Base-by-base conservation (phyloP, 2,888 invertebrate species). In the Omphaloscelis lunosa region DNA sequence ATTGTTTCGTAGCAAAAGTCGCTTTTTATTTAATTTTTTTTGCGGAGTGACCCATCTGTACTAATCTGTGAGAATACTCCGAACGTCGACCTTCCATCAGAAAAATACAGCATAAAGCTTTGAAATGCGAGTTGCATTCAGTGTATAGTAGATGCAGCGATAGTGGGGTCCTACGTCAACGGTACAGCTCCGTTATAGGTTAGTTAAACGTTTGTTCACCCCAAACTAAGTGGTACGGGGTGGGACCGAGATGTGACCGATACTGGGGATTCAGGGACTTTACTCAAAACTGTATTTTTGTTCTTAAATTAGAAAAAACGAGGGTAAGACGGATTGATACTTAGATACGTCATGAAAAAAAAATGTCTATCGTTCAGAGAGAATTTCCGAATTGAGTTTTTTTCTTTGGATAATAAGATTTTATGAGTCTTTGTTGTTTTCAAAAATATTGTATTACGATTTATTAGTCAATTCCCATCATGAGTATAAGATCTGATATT, bases 141-240 rank as follows among this genome's bases (percentile, higher is more conserved):
- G 72, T 84, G 61, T 86, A 88, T 89, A 85, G 83, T 89, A 89
- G 90, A 92, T 93, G 89, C 86, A 89, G 79, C 89, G 91, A 92
- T 93, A 92, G 87, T 79, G 75, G 77, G 82, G 82, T 89, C 84
- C 90, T 88, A 91, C 92, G 90, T 93, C 92, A 91, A 90, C 86
- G 84, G 83, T 88, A 88, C 76, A 83, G 86, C 83, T 89, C 86
- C 75, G 86, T 89, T 92, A 92, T 94, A 92, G 95, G 94, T 95
- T 93, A 94, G 92, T 95, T 94, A 95, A 93, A 90, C 92, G 95
- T 90, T 85, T 94, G 87, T 95, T 95, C 94, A 95, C 93, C 95
- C 92, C 90, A 39, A 72, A 80, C 65, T 73, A 86, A 88, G 89
- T 91, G 92, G 93, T 90, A 93, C 93, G 84, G 93, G 91, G 90